Percentiles rank a stretch among this genome's conserved stretches.
Evolutionary conservation across 1,140 invertebrate species (phyloP).

Genomic region (Bombyx mori): ASM3026992v2 NC_085128.1:6521001-6521500

Average conservation of each 20-base stretch:
- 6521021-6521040: no score
- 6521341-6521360: constrained; percentile 45
- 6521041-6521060: no score
- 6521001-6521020: no score
- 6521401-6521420: constrained; percentile 33
- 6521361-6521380: constrained; percentile 58
- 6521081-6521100: no score
- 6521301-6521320: constrained; percentile 47
- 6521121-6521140: no score
- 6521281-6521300: constrained; percentile 33
- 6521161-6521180: no score
- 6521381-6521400: constrained; percentile 43
- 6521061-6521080: no score
- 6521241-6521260: constrained; percentile 15
- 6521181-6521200: no score
- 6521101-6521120: no score
- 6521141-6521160: no score
- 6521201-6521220: no score
- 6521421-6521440: constrained; percentile 48
- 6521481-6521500: constrained; percentile 53
- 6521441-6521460: constrained; percentile 58
- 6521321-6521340: constrained; percentile 54
- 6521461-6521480: constrained; percentile 46
- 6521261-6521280: constrained; percentile 32
- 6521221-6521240: no score